phyloP scores from a whole-genome alignment of 2,888 invertebrate genomes.

The Cremastinae sp. region DNA sequence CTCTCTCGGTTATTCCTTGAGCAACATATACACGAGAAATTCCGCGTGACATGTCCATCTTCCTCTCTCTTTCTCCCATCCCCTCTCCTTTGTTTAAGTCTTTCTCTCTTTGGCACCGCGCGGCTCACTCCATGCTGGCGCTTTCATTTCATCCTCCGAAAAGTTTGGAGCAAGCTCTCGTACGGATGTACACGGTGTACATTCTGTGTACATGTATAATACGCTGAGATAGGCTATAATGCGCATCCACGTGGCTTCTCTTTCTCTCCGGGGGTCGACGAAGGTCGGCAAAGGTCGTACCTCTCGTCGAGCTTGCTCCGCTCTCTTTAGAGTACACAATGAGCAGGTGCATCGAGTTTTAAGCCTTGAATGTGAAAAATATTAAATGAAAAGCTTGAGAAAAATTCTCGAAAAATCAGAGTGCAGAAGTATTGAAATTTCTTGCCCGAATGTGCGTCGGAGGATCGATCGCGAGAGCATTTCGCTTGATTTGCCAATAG shows the following conservation, averaged over 20 bases:
- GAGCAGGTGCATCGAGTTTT: slow-evolving; percentile 42
- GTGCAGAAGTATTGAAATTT: slow-evolving; percentile 23
- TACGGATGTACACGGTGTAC: slow-evolving; percentile 9
- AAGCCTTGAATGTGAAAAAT: too few relatives aligned
- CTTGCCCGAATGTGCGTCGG: slow-evolving; percentile 1
- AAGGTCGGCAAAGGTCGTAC: slow-evolving; percentile 49
- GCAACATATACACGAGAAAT: slow-evolving; percentile 39
- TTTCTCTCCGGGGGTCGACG: slow-evolving; percentile 44
- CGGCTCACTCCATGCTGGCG: slow-evolving; percentile 14
- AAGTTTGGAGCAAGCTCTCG: slow-evolving; percentile 51
- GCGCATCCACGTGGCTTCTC: slow-evolving; percentile 52
- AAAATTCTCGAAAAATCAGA: too few relatives aligned
- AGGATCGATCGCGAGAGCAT: neutral
- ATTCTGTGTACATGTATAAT: slow-evolving; percentile 15
- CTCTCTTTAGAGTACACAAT: slow-evolving; percentile 18
- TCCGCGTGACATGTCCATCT: slow-evolving; percentile 47
- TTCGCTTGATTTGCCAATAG: too few relatives aligned
- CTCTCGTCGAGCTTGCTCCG: neutral
- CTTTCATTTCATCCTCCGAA: slow-evolving; percentile 37
- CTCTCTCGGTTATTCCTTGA: neutral
- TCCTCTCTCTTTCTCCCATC: slow-evolving; percentile 31
- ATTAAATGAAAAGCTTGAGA: too few relatives aligned
- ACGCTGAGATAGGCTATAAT: slow-evolving; percentile 28
- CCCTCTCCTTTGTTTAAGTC: slow-evolving; percentile 27
- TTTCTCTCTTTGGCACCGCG: slow-evolving; percentile 20